phyloP scores from a whole-genome alignment of 2,113 vertebrate genomes.

The Oreotrochilus melanogaster region DNA sequence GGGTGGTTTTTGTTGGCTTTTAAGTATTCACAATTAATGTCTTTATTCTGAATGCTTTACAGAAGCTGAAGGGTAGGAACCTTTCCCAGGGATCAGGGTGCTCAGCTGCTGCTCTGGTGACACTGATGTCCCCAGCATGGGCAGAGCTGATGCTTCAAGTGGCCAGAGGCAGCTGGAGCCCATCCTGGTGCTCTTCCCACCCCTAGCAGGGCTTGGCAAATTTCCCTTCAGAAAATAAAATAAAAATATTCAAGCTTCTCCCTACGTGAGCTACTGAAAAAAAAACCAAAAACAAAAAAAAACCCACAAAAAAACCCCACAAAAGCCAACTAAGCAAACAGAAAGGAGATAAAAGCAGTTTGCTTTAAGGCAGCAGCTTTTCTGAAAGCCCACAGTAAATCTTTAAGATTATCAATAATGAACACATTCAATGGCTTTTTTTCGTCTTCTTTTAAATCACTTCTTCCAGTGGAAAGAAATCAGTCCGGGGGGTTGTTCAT shows the following conservation, averaged over 20 bases:
- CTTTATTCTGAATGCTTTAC: background rate
- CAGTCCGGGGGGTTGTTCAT: constrained; percentile 55
- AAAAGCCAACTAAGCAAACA: constrained; percentile 70
- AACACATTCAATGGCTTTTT: constrained; percentile 59
- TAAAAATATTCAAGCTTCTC: background rate
- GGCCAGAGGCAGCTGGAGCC: background rate
- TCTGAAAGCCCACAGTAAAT: constrained; percentile 60
- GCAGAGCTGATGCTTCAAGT: fast-evolving
- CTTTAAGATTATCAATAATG: constrained; percentile 71
- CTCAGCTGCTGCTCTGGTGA: background rate
- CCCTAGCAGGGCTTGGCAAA: background rate
- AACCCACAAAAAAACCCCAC: constrained; percentile 41
- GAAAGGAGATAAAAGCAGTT: constrained; percentile 65
- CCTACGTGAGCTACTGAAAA: constrained; percentile 5
- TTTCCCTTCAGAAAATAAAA: background rate
- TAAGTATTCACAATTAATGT: background rate
- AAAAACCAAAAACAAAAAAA: background rate
- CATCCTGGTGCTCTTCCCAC: background rate
- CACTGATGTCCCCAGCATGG: fast-evolving
- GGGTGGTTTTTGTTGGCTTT: too few species aligned
- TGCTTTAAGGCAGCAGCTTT: constrained; percentile 67
- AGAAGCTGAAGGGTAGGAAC: fast-evolving
- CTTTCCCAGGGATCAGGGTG: background rate
- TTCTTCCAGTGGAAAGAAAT: constrained; percentile 47
- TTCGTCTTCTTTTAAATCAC: constrained; percentile 49